phyloP scores from a whole-genome alignment of 2,888 invertebrate genomes.

The Polydrusus cervinus region DNA sequence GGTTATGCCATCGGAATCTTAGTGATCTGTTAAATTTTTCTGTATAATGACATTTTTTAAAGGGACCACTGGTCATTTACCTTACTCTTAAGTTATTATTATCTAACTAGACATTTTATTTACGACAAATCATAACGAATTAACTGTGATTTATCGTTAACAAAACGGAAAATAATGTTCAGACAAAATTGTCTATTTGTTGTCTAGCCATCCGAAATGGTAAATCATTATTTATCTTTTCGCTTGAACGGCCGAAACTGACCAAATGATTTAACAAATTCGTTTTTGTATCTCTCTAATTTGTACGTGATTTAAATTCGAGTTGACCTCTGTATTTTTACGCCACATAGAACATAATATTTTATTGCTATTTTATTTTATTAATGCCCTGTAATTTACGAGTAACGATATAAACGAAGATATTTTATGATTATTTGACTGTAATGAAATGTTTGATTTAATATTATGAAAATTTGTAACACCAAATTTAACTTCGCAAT shows the following conservation, averaged over 20 bases:
- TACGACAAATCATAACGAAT: conserved; percentile 20
- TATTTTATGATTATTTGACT: conserved; percentile 2
- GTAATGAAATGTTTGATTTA: conserved; percentile 8
- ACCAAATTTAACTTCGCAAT: not conserved
- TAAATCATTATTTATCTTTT: conserved; percentile 67
- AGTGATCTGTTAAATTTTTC: no score
- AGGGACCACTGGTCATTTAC: no score
- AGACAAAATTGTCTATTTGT: conserved; percentile 36
- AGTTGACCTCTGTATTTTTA: conserved; percentile 23
- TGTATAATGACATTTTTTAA: no score
- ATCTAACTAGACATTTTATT: not conserved
- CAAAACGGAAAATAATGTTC: conserved; percentile 37
- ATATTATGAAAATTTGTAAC: not conserved
- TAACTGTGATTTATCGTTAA: conserved; percentile 34
- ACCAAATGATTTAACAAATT: conserved; percentile 59
- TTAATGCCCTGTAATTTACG: conserved; percentile 15
- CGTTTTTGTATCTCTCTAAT: conserved; percentile 59
- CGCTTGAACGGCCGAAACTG: conserved; percentile 61
- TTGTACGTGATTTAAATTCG: conserved; percentile 64
- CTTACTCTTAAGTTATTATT: no score
- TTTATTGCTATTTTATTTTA: conserved; percentile 23
- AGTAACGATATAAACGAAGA: not conserved
- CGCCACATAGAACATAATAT: conserved; percentile 24
- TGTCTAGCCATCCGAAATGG: conserved; percentile 57
- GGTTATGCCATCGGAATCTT: no score